phyloP scores from a whole-genome alignment of 2,113 vertebrate genomes.

The Dromaius novaehollandiae region DNA sequence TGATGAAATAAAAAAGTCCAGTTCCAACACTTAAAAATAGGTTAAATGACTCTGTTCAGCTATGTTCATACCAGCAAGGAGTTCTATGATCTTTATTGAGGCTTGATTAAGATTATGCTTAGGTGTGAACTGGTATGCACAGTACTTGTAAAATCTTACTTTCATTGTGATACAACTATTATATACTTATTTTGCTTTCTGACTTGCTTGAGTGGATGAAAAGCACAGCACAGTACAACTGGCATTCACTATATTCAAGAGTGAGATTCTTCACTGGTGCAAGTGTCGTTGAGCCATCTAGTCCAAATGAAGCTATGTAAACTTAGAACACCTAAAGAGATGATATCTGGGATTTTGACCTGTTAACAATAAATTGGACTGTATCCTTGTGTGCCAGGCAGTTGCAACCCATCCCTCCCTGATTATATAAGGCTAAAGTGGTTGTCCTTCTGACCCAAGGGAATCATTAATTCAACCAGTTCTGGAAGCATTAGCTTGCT shows the following conservation, averaged over 20 bases:
- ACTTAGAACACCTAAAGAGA: not conserved
- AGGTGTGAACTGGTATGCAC: not conserved
- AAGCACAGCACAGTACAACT: constrained; percentile 27
- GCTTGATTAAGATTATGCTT: constrained; percentile 61
- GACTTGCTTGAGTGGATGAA: not conserved
- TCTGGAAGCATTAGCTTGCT: not conserved
- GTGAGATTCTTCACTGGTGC: not conserved
- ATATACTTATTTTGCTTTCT: constrained; percentile 54
- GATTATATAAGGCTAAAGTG: not conserved
- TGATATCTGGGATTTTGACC: not conserved
- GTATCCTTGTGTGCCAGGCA: not conserved
- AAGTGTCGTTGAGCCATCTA: not conserved
- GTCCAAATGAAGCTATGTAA: not conserved
- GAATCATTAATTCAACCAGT: not conserved
- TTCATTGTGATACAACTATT: constrained; percentile 50
- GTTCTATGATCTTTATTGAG: constrained; percentile 42
- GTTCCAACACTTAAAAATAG: constrained; percentile 47
- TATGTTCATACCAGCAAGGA: constrained; percentile 26
- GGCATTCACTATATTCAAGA: not conserved
- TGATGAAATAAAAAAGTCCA: constrained; percentile 39
- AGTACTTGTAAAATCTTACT: constrained; percentile 30
- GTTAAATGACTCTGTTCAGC: constrained; percentile 57
- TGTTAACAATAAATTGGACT: not conserved
- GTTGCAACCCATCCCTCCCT: not conserved
- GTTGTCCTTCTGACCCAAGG: not conserved